phyloP scores from a whole-genome alignment of 2,797 vertebrate genomes.

The Australoheros facetus region DNA sequence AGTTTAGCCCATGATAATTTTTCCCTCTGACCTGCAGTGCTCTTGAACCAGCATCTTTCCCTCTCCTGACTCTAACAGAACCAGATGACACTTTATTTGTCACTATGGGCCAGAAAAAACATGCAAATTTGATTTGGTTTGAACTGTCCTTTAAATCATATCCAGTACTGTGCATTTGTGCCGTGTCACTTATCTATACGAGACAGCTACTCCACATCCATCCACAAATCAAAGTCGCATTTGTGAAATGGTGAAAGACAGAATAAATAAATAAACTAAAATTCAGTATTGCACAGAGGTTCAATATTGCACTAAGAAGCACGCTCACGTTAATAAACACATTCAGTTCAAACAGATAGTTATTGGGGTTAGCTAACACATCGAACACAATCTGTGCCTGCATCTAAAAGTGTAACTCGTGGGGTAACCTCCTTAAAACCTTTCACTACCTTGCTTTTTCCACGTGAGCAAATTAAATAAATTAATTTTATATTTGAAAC shows the following conservation, averaged over 20 bases:
- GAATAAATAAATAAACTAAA: conserved; percentile 10
- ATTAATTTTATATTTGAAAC: conserved; percentile 41
- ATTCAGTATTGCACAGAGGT: conserved; percentile 57
- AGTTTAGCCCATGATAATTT: not conserved
- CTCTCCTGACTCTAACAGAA: not conserved
- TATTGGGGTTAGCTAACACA: conserved; percentile 5
- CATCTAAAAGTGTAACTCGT: conserved; percentile 47
- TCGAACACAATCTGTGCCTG: conserved; percentile 37
- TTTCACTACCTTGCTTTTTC: conserved; percentile 8
- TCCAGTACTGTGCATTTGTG: not conserved
- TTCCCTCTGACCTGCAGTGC: not conserved
- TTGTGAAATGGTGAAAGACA: conserved; percentile 39
- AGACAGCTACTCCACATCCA: conserved; percentile 4
- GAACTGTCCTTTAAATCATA: not conserved
- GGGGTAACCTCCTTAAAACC: conserved; percentile 21
- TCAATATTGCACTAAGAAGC: conserved; percentile 68
- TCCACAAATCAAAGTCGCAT: conserved; percentile 8
- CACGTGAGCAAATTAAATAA: conserved; percentile 16
- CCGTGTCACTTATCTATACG: conserved; percentile 1
- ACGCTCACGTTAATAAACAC: conserved; percentile 60
- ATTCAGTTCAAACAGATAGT: conserved; percentile 65
- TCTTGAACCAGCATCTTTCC: not conserved
- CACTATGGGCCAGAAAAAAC: not conserved
- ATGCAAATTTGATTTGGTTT: not conserved
- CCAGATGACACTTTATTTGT: not conserved